Evolutionary conservation across 2,113 vertebrate species (phyloP).

Genomic region (Pseudorectes ferrugineus): DNA sequence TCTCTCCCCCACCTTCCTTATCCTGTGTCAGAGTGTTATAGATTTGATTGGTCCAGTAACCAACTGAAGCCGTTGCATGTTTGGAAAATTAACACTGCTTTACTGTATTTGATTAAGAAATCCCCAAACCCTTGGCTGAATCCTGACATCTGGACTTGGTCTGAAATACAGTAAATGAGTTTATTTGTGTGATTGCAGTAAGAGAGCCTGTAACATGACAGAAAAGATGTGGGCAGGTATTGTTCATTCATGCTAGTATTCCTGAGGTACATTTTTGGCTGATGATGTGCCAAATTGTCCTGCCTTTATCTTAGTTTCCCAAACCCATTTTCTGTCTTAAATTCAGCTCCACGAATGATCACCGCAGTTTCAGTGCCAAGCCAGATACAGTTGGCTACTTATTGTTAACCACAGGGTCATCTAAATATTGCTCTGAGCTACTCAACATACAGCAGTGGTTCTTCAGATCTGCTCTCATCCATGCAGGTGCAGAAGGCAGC

Average conservation of each 20-base stretch:
- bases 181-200: background rate
- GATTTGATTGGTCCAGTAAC: background rate
- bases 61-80: background rate
- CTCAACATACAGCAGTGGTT: background rate
- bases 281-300: background rate
- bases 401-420: background rate
- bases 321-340: background rate
- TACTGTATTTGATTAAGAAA: background rate
- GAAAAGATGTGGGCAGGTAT: background rate
- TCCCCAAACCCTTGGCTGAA: background rate
- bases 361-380: background rate
- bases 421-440: background rate
- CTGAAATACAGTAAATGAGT: background rate
- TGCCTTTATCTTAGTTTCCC: background rate
- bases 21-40: background rate
- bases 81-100: background rate
- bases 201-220: background rate
- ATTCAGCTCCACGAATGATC: background rate
- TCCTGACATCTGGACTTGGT: background rate
- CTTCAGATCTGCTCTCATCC: conserved; percentile 31
- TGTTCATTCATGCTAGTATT: background rate
- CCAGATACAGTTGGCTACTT: background rate
- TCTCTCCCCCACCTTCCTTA: background rate
- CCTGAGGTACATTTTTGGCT: background rate
- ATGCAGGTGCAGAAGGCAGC: conserved; percentile 53